Evolutionary conservation across 2,888 invertebrate genomes (phyloP).

Genomic region (Nomada fucata): DNA sequence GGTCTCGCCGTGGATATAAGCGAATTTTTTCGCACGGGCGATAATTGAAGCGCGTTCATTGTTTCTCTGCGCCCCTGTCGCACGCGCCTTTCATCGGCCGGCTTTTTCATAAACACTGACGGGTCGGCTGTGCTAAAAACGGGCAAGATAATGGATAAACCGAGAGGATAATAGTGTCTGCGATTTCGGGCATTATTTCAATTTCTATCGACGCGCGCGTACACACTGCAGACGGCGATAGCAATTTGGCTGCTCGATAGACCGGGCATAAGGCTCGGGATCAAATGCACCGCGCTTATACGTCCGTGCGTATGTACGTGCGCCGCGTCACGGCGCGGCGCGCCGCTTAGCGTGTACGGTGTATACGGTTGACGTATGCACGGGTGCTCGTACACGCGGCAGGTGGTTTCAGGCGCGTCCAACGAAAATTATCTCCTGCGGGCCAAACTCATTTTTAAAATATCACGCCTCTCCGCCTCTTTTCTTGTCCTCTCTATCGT

Average conservation of each 20-base stretch:
- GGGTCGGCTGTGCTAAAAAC: constrained; percentile 11
- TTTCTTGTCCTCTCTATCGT: too few relatives aligned
- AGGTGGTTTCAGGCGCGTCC: too few relatives aligned
- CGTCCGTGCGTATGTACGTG: too few relatives aligned
- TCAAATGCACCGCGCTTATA: too few relatives aligned
- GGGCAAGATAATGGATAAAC: constrained; percentile 74
- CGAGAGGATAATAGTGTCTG: constrained; percentile 66
- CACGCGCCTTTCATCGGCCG: constrained; percentile 28
- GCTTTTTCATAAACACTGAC: constrained; percentile 48
- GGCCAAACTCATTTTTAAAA: too few relatives aligned
- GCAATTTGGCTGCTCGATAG: constrained; percentile 71
- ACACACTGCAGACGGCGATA: constrained; percentile 52
- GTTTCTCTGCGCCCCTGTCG: constrained; percentile 59
- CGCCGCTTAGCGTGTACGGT: too few relatives aligned
- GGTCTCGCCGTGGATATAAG: constrained; percentile 76
- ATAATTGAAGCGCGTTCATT: constrained; percentile 72
- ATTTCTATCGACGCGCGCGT: constrained; percentile 66
- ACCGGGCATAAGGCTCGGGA: constrained; percentile 29
- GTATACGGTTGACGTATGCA: too few relatives aligned
- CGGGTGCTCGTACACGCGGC: too few relatives aligned
- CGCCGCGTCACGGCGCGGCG: too few relatives aligned
- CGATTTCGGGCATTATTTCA: constrained; percentile 76
- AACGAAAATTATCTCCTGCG: too few relatives aligned
- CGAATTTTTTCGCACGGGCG: constrained; percentile 66
- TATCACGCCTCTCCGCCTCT: too few relatives aligned